Evolutionary conservation across 2,113 vertebrate genomes (phyloP).

Genomic region (Scophthalmus maximus): DNA sequence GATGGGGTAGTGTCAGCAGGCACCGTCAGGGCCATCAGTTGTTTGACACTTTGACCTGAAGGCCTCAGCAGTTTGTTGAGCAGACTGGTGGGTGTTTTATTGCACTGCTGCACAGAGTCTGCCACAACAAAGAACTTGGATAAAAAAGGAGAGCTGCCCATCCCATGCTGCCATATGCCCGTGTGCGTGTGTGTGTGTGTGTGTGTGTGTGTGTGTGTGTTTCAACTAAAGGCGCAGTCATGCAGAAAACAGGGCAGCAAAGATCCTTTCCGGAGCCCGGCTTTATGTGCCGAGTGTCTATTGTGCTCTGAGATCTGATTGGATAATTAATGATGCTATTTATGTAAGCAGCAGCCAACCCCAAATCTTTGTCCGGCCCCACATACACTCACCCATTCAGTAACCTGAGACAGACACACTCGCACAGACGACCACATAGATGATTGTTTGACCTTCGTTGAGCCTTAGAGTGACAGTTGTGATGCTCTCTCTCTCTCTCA

Average conservation of each 20-base stretch:
- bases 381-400: slow-evolving; percentile 19
- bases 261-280: slow-evolving; percentile 61
- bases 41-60: slow-evolving; percentile 45
- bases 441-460: slow-evolving; percentile 37
- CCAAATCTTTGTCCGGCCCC: slow-evolving; percentile 47
- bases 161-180: slow-evolving; percentile 61
- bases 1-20: background rate
- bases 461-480: background rate
- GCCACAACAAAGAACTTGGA: slow-evolving; percentile 65
- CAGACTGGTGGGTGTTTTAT: slow-evolving; percentile 67
- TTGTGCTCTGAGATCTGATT: slow-evolving; percentile 74
- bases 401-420: slow-evolving; percentile 44
- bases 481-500: background rate
- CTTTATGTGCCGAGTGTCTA: slow-evolving; percentile 58
- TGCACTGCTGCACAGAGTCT: slow-evolving; percentile 54
- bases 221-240: slow-evolving; percentile 77
- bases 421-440: slow-evolving; percentile 9
- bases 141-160: slow-evolving; percentile 52
- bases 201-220: background rate
- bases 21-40: slow-evolving; percentile 11
- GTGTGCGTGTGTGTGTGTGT: slow-evolving; percentile 32
- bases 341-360: slow-evolving; percentile 58
- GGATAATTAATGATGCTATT: slow-evolving; percentile 80
- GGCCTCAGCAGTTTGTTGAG: slow-evolving; percentile 28
- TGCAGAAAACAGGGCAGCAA: slow-evolving; percentile 77